Evolutionary conservation across 1,140 invertebrate genomes (phyloP).

Genomic region (Drosophila cardini): DNA sequence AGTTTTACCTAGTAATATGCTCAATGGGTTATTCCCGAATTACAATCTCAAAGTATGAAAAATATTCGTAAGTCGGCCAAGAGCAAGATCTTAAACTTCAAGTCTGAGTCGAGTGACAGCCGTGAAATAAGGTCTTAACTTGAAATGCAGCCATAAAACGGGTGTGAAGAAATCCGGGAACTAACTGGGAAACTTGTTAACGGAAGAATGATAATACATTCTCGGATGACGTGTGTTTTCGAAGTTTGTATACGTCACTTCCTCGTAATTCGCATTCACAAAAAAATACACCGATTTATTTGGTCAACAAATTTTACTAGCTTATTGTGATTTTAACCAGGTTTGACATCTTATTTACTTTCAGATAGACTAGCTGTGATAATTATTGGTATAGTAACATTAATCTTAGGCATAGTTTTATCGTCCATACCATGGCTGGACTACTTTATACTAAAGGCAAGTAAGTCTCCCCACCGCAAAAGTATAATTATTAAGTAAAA

Average conservation of each 20-base stretch:
- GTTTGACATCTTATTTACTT: slow-evolving; percentile 83
- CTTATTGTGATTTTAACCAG: background rate
- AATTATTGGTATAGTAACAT: slow-evolving; percentile 90
- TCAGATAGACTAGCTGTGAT: slow-evolving; percentile 92
- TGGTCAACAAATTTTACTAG: background rate
- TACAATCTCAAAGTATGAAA: slow-evolving; percentile 5
- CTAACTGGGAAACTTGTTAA: slow-evolving; percentile 13
- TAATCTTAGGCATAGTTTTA: slow-evolving; percentile 91
- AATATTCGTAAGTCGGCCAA: slow-evolving; percentile 45
- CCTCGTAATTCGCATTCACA: slow-evolving; percentile 1
- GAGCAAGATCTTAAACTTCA: slow-evolving; percentile 35
- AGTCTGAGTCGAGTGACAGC: slow-evolving; percentile 25
- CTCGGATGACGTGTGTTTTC: slow-evolving; percentile 11
- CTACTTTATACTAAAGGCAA: slow-evolving; percentile 93
- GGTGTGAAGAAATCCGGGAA: slow-evolving; percentile 34
- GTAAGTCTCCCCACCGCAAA: slow-evolving; percentile 52
- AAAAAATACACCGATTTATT: background rate
- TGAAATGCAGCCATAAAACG: slow-evolving; percentile 4
- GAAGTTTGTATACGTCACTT: slow-evolving; percentile 1
- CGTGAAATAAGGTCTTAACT: slow-evolving; percentile 23
- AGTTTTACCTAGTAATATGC: slow-evolving; percentile 40
- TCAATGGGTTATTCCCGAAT: slow-evolving; percentile 10
- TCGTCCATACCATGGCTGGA: slow-evolving; percentile 94
- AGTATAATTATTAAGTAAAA: background rate
- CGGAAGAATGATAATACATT: slow-evolving; percentile 28